Conservation (phyloP, 2,113 vertebrate genomes). For the Hoplias malabaricus region DNA sequence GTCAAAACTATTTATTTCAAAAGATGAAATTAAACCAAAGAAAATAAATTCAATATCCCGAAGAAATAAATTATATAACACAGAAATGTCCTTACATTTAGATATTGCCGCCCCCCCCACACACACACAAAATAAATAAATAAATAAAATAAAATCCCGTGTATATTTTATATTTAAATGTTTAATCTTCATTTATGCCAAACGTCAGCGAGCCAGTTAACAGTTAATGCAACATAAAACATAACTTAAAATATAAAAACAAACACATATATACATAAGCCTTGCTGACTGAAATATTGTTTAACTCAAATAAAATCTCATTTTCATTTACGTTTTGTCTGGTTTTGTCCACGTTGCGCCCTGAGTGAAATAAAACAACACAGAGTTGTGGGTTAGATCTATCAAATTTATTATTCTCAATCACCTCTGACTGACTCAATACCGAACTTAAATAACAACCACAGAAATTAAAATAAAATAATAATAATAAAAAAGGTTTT, state of each 20-base stretch:
- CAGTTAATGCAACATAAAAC: too few species aligned
- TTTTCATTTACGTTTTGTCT: not conserved
- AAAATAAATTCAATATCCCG: not conserved
- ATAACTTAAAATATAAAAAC: too few species aligned
- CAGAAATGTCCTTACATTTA: not conserved
- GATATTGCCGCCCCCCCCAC: too few species aligned
- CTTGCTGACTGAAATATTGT: too few species aligned
- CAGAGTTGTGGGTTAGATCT: slow-evolving; percentile 76
- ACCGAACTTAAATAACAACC: slow-evolving; percentile 99
- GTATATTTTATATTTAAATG: too few species aligned
- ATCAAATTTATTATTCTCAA: slow-evolving; percentile 99
- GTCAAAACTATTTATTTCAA: not conserved
- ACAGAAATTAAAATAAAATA: slow-evolving; percentile 73
- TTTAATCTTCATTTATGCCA: not conserved
- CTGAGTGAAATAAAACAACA: slow-evolving; percentile 10
- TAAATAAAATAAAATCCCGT: too few species aligned
- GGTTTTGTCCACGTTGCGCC: not conserved
- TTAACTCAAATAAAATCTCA: too few species aligned
- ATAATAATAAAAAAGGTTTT: slow-evolving; percentile 89
- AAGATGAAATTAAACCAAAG: not conserved
- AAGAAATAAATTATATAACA: not conserved
- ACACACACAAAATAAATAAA: too few species aligned
- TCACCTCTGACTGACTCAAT: slow-evolving; percentile 93
- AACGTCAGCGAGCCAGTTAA: too few species aligned
- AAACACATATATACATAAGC: too few species aligned